Conservation (phyloP, 1,140 invertebrate species). For the Oedothorax gibbosus region DNA sequence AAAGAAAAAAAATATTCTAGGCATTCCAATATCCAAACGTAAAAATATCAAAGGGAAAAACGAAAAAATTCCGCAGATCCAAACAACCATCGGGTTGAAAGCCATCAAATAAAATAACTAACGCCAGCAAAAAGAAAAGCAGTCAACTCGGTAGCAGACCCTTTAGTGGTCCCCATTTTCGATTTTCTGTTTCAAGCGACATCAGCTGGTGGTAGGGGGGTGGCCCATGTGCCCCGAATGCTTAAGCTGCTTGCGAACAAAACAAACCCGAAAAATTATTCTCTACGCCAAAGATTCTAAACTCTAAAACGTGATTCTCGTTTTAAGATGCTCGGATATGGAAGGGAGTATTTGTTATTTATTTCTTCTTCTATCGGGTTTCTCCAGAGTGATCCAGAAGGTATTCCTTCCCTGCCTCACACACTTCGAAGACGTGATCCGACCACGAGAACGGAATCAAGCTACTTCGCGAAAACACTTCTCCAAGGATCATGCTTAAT, state of each 20-base stretch:
- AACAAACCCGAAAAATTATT: slow-evolving; percentile 44
- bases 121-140: too few relatives aligned
- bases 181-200: slow-evolving; percentile 43
- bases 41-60: too few relatives aligned
- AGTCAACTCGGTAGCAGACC: too few relatives aligned
- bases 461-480: too few relatives aligned
- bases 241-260: slow-evolving; percentile 35
- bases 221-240: slow-evolving; percentile 31
- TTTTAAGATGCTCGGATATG: slow-evolving; percentile 24
- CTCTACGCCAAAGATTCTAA: slow-evolving; percentile 30
- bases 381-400: too few relatives aligned
- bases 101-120: slow-evolving; percentile 26
- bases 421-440: too few relatives aligned
- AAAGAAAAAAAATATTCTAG: too few relatives aligned
- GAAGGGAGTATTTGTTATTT: background rate
- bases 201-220: slow-evolving; percentile 30
- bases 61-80: background rate
- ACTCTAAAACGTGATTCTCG: slow-evolving; percentile 37
- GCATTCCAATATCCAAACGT: too few relatives aligned
- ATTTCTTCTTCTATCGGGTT: too few relatives aligned
- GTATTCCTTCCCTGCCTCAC: too few relatives aligned
- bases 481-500: too few relatives aligned
- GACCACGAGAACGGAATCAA: too few relatives aligned
- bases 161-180: slow-evolving; percentile 27
- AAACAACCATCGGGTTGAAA: slow-evolving; percentile 41